Percentiles rank a stretch among this genome's conserved stretches.
Evolutionary conservation across 2,888 invertebrate genomes (phyloP).

Genomic region (Limnephilus lunatus): DNA sequence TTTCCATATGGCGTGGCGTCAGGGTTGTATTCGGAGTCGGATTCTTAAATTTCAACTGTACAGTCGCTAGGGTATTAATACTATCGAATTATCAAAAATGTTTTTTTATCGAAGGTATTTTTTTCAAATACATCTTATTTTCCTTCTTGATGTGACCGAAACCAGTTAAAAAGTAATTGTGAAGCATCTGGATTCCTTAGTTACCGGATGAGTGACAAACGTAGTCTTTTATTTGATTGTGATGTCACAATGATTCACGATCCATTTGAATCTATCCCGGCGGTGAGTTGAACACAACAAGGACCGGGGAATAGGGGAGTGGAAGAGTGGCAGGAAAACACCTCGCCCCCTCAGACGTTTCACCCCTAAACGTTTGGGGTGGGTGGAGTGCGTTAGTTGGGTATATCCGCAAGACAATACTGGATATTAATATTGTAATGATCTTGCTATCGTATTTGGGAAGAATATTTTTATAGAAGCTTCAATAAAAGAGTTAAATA

Average conservation of each 20-base stretch:
- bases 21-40: too few relatives aligned
- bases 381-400: neutral
- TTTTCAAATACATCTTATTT: neutral
- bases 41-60: too few relatives aligned
- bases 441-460: too few relatives aligned
- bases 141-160: neutral
- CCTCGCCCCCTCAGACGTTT: neutral
- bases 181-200: neutral
- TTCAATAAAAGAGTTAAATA: too few relatives aligned
- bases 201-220: neutral
- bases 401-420: neutral
- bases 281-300: neutral
- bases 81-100: too few relatives aligned
- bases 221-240: neutral
- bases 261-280: neutral
- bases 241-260: conserved; percentile 2
- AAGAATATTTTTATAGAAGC: too few relatives aligned
- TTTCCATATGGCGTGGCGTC: too few relatives aligned
- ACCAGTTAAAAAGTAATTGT: neutral
- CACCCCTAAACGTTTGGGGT: neutral
- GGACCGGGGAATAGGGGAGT: neutral
- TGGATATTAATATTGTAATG: too few relatives aligned
- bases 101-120: neutral
- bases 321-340: neutral
- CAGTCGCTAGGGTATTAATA: too few relatives aligned